phyloP scores from a whole-genome alignment of 2,888 invertebrate genomes.

The Protodeltote pygarga region DNA sequence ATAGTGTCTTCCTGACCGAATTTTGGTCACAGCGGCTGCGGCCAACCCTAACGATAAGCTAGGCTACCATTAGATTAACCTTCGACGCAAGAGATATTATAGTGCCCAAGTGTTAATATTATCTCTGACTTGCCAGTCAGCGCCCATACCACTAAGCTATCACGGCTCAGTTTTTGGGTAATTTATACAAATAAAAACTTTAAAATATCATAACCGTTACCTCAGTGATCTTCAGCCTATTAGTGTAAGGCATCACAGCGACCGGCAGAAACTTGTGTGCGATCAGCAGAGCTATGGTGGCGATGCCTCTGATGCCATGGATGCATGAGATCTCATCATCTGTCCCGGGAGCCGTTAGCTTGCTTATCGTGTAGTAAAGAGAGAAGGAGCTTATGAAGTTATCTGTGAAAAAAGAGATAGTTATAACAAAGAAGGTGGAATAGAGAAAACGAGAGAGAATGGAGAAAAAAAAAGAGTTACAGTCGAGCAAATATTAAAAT shows the following conservation, averaged over 20 bases:
- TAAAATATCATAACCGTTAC: slow-evolving; percentile 68
- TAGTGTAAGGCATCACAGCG: slow-evolving; percentile 88
- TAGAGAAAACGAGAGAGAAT: not conserved
- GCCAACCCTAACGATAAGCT: too few species aligned
- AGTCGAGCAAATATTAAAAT: too few species aligned
- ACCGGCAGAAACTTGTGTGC: slow-evolving; percentile 90
- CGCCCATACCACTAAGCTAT: too few species aligned
- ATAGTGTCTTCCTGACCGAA: too few species aligned
- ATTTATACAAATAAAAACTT: too few species aligned
- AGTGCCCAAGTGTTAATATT: too few species aligned
- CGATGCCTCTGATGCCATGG: slow-evolving; percentile 90
- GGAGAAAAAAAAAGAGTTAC: too few species aligned
- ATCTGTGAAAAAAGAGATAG: slow-evolving; percentile 50
- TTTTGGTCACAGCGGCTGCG: too few species aligned
- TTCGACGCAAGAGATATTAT: too few species aligned
- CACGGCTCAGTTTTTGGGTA: too few species aligned
- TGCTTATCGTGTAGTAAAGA: slow-evolving; percentile 87
- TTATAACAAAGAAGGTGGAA: not conserved
- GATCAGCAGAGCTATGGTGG: slow-evolving; percentile 88
- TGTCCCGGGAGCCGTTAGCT: slow-evolving; percentile 84
- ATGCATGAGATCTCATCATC: slow-evolving; percentile 89
- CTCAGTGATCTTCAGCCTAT: slow-evolving; percentile 87
- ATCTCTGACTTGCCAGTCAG: too few species aligned
- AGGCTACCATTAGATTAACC: too few species aligned
- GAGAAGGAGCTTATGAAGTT: slow-evolving; percentile 88